Base-by-base conservation (phyloP, 2,888 invertebrate species). In the Sarcophaga variegata region DNA sequence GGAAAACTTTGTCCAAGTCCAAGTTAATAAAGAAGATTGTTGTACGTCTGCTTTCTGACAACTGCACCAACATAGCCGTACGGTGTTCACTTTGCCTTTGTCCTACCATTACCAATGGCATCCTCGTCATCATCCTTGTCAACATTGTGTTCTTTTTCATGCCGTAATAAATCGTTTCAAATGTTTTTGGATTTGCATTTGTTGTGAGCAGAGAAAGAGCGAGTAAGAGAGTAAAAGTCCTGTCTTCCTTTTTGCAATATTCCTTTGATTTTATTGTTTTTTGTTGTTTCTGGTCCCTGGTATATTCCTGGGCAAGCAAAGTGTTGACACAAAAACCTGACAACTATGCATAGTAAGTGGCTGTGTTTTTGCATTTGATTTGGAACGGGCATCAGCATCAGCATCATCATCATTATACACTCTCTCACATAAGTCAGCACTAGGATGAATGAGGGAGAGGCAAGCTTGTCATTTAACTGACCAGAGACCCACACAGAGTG, bases 291-390 rank as follows among this genome's bases (percentile, higher is more conserved):
- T 49, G 12, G 10, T 17, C 17, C 14, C 5, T 14, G 54, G 12
- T 14, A 54, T 54, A 54, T 54, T 54, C 66, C 10, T 81, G 66
- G 49, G 14, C 4, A 27, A 74, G 67, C 78, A 84, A 71, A 20
- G 76, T 80, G 70, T 60, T 47, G 79, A 59, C 69, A 59, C 69
- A 79, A 79, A 54, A 84, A 71, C 80, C 75, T 66, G 75, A 71
- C 80, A 80, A 81, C 76, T 76, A 54, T 70, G 14, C 17, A 54
- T 54, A 14, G 54, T 63, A 14, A 54, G 59, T 59, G 4, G 6
- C 10, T 8, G 2, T 60, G 49, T 70, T 22, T 63, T 72, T 59
- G 25, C 6, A 47, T 22, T 72, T 47, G 12, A 59, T 49, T 37
- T 14, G 37, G 20, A 62, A 49, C 4, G 54, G 54, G 54, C 54